Percentiles rank a stretch among this genome's conserved stretches.
These are phyloP conservation scores for Sebastes cheni DNA, from an alignment of 2,797 vertebrate species.

Conservation along the genomic window DNA sequence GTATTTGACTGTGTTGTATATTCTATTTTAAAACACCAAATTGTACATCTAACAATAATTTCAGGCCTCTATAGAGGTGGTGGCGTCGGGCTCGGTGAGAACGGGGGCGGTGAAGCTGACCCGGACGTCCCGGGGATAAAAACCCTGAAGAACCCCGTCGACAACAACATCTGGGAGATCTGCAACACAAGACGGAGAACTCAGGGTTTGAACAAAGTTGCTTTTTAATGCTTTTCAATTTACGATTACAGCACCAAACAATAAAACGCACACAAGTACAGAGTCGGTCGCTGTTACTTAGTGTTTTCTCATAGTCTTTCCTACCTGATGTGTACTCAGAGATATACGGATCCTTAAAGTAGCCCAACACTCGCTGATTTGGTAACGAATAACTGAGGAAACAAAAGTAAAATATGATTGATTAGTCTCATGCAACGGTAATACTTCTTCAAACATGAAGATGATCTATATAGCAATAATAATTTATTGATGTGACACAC, in stretches of 20 bases:
- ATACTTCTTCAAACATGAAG: neutral
- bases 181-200: conserved; percentile 52
- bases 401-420: neutral
- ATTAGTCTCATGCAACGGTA: neutral
- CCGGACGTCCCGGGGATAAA: conserved; percentile 77
- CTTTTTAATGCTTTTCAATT: neutral
- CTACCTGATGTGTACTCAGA: conserved; percentile 71
- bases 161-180: conserved; percentile 80
- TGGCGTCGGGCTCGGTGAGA: neutral
- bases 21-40: neutral
- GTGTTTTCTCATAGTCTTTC: neutral
- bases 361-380: conserved; percentile 79
- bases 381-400: conserved; percentile 65
- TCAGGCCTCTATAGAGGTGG: conserved; percentile 22
- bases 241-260: too few relatives aligned
- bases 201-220: neutral
- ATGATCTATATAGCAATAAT: neutral
- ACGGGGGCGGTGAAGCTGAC: conserved; percentile 75
- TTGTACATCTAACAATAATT: neutral
- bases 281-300: neutral
- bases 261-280: neutral
- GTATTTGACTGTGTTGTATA: neutral
- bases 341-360: conserved; percentile 77
- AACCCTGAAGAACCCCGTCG: conserved; percentile 82
- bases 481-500: neutral